A percentile compares a stretch with the other conserved stretches of the same genome.
phyloP scores from a whole-genome alignment of 2,797 vertebrate species.

The Danio aesculapii region DNA sequence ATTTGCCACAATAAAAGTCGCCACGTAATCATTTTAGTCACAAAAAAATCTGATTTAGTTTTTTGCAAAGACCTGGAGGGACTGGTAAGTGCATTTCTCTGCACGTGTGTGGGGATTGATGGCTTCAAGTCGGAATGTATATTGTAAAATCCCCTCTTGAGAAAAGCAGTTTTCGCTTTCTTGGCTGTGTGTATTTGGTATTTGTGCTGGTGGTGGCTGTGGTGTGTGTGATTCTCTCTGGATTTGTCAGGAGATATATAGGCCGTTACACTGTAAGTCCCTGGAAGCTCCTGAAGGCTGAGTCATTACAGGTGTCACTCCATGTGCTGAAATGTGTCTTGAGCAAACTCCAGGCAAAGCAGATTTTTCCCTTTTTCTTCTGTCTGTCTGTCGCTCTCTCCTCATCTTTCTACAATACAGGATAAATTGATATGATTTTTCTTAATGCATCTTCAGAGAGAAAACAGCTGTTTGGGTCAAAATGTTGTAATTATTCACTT shows the following conservation, averaged over 20 bases:
- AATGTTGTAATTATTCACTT: constrained; percentile 31
- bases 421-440: not conserved
- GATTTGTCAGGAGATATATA: constrained; percentile 44
- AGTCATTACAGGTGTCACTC: constrained; percentile 37
- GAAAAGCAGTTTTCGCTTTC: not conserved
- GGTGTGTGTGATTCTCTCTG: constrained; percentile 11
- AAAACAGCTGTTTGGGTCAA: constrained; percentile 38
- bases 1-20: no score
- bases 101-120: constrained; percentile 7
- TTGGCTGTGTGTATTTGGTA: constrained; percentile 25
- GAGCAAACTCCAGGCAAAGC: constrained; percentile 28
- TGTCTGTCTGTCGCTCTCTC: not conserved
- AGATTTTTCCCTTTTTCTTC: not conserved
- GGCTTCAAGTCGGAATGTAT: not conserved
- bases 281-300: constrained; percentile 26
- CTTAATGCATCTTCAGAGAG: not conserved
- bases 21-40: no score
- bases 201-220: not conserved
- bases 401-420: not conserved
- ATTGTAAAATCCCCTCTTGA: constrained; percentile 27
- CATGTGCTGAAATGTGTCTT: constrained; percentile 14
- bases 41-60: no score
- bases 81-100: not conserved
- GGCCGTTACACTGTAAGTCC: constrained; percentile 16
- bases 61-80: no score